phyloP scores from a whole-genome alignment of 2,888 invertebrate genomes.

The Chloroclystis v-ata region DNA sequence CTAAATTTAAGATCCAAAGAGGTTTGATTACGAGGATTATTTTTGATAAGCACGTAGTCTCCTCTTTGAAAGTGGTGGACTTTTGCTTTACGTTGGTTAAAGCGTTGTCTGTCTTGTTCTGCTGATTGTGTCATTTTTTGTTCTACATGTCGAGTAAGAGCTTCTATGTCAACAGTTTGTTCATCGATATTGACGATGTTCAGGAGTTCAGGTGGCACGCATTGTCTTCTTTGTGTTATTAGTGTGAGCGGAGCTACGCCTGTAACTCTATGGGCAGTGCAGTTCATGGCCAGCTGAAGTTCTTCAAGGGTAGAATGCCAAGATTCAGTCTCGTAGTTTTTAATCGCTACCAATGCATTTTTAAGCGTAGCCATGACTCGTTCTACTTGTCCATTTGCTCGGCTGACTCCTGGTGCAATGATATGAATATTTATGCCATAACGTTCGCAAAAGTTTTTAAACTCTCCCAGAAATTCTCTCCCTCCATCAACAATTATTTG shows the following conservation, averaged over 20 bases:
- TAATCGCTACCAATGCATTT: slow-evolving; percentile 18
- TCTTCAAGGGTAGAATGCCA: slow-evolving; percentile 8
- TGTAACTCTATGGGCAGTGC: background rate
- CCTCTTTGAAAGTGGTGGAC: slow-evolving; percentile 19
- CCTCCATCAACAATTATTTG: background rate
- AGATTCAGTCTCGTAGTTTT: slow-evolving; percentile 16
- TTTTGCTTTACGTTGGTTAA: slow-evolving; percentile 12
- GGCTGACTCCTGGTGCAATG: slow-evolving; percentile 21
- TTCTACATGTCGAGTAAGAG: slow-evolving; percentile 1
- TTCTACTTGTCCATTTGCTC: slow-evolving; percentile 25
- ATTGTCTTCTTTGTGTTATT: background rate
- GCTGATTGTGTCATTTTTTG: background rate
- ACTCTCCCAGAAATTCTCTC: background rate
- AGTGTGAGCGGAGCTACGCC: background rate
- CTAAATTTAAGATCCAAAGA: slow-evolving; percentile 23
- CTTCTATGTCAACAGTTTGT: background rate
- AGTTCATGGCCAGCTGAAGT: slow-evolving; percentile 1
- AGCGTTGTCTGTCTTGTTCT: slow-evolving; percentile 4
- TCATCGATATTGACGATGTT: background rate
- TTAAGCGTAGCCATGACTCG: slow-evolving; percentile 20
- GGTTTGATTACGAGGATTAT: slow-evolving; percentile 26
- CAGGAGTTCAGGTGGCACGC: background rate
- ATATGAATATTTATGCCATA: slow-evolving; percentile 18
- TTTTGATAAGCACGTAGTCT: slow-evolving; percentile 26
- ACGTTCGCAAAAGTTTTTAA: background rate